phyloP scores from a whole-genome alignment of 2,113 vertebrate species.

The Pollachius pollachius region DNA sequence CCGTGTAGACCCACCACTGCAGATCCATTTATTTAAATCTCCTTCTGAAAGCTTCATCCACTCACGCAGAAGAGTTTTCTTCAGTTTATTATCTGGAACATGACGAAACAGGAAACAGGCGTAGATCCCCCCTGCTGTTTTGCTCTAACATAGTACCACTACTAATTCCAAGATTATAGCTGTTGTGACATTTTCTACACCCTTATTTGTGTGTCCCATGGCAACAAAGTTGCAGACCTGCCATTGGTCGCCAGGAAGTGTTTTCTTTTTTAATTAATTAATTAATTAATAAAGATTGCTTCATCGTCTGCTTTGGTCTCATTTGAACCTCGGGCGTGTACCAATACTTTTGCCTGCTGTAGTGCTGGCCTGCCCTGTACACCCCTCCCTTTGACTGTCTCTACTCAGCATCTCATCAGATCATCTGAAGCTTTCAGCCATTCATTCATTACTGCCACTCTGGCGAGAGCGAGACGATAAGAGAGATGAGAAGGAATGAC shows the following conservation, averaged over 20 bases:
- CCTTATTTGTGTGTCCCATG: slow-evolving; percentile 60
- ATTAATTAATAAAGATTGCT: slow-evolving; percentile 17
- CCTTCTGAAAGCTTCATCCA: too few relatives aligned
- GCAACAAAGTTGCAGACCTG: slow-evolving; percentile 59
- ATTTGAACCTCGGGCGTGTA: slow-evolving; percentile 33
- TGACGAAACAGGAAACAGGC: too few relatives aligned
- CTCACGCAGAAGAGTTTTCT: too few relatives aligned
- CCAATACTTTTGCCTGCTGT: slow-evolving; percentile 40
- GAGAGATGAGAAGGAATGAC: slow-evolving; percentile 33
- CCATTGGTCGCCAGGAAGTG: slow-evolving; percentile 55
- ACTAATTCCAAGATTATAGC: slow-evolving; percentile 23
- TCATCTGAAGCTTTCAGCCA: slow-evolving; percentile 51
- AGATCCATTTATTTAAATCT: too few relatives aligned
- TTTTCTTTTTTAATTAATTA: too few relatives aligned
- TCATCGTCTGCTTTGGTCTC: slow-evolving; percentile 46
- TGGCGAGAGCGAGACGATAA: slow-evolving; percentile 38
- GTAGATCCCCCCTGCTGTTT: too few relatives aligned
- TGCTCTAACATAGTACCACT: too few relatives aligned
- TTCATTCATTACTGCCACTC: slow-evolving; percentile 59
- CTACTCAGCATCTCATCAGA: slow-evolving; percentile 55
- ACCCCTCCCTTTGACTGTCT: slow-evolving; percentile 34
- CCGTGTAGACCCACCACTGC: too few relatives aligned
- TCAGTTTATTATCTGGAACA: too few relatives aligned
- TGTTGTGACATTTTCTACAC: slow-evolving; percentile 52
- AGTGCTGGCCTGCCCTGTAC: slow-evolving; percentile 37